A percentile compares a stretch with the other conserved stretches of the same genome.
phyloP scores from a whole-genome alignment of 2,888 invertebrate species.

The Urechis unicinctus region DNA sequence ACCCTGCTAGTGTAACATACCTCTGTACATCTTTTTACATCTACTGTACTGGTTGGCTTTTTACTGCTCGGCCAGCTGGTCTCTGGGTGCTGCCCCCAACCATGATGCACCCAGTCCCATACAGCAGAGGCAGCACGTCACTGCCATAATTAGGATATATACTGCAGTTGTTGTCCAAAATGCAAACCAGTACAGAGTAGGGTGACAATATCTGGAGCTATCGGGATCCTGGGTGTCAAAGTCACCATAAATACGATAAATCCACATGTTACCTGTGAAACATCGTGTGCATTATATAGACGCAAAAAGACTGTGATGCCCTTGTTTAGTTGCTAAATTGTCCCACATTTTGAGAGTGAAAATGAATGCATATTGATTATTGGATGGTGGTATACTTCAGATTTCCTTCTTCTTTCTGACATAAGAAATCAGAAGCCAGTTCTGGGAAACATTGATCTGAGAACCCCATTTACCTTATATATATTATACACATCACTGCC shows the following conservation, averaged over 20 bases:
- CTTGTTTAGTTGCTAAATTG: background rate
- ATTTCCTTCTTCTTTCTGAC: too few species aligned
- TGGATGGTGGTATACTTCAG: too few species aligned
- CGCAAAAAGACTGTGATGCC: background rate
- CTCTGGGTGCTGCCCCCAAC: too few species aligned
- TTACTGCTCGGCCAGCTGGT: too few species aligned
- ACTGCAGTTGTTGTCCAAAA: constrained; percentile 64
- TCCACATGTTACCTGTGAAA: constrained; percentile 62
- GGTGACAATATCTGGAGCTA: constrained; percentile 58
- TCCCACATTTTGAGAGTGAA: background rate
- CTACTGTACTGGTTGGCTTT: too few species aligned
- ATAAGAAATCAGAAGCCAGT: background rate
- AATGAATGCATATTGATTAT: background rate
- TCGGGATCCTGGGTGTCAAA: constrained; percentile 56
- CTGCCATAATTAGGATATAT: constrained; percentile 58
- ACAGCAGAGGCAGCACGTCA: constrained; percentile 57
- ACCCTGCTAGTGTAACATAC: too few species aligned
- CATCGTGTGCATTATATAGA: too few species aligned
- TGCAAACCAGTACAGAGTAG: constrained; percentile 64
- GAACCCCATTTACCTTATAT: too few species aligned
- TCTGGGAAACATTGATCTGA: too few species aligned
- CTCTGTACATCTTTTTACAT: too few species aligned
- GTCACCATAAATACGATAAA: constrained; percentile 60
- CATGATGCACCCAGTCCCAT: constrained; percentile 6
- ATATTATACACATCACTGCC: too few species aligned